These are phyloP conservation scores for Pantala flavescens DNA, from an alignment of 1,140 invertebrate species.

Conservation along the genomic window DNA sequence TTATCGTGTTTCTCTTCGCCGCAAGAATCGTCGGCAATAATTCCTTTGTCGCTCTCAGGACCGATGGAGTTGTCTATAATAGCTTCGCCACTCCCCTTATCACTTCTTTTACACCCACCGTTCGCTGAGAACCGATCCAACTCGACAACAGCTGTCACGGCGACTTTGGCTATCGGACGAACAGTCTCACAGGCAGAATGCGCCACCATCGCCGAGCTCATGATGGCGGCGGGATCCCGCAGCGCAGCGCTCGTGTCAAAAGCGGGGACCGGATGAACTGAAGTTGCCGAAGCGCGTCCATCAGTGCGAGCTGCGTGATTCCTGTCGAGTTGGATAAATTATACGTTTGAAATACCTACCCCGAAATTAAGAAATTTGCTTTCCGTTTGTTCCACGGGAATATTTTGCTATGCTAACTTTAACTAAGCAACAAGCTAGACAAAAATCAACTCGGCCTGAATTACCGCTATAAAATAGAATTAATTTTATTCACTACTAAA, in stretches of 20 bases:
- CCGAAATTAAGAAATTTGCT: too few species aligned
- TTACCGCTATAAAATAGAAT: too few species aligned
- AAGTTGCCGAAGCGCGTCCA: conserved; percentile 2
- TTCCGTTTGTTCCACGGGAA: too few species aligned
- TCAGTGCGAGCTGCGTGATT: neutral
- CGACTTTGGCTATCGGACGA: neutral
- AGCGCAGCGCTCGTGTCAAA: conserved; percentile 4
- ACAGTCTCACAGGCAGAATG: conserved; percentile 12
- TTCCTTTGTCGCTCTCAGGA: neutral
- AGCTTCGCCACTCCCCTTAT: neutral
- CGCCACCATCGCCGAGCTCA: conserved; percentile 17
- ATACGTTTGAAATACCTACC: too few species aligned
- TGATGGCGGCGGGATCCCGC: conserved; percentile 7
- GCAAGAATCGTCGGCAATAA: neutral
- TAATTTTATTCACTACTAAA: too few species aligned
- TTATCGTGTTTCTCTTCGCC: neutral
- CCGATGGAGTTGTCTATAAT: neutral
- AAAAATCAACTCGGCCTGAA: too few species aligned
- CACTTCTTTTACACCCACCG: neutral
- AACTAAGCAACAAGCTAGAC: too few species aligned
- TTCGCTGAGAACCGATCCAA: neutral
- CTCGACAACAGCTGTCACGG: conserved; percentile 7
- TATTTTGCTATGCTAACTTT: too few species aligned
- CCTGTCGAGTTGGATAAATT: neutral
- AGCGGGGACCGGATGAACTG: conserved; percentile 6